phyloP scores from a whole-genome alignment of 2,113 vertebrate species.

The Malaclemys terrapin region DNA sequence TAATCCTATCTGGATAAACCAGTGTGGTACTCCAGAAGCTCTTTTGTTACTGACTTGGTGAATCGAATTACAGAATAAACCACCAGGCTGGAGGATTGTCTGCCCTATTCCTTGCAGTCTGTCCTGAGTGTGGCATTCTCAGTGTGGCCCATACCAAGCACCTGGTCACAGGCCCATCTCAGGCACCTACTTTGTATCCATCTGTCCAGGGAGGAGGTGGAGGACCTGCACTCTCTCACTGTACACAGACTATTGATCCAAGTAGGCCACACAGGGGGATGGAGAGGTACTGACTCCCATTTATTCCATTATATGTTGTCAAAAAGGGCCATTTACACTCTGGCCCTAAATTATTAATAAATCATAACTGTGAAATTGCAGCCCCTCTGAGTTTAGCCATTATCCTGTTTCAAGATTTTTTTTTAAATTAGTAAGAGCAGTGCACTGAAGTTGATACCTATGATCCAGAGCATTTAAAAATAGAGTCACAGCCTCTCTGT shows the following conservation, averaged over 20 bases:
- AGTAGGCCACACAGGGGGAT: not conserved
- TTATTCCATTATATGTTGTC: not conserved
- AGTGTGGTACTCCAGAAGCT: no score
- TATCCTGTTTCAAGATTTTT: not conserved
- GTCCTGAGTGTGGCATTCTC: no score
- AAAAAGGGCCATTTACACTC: not conserved
- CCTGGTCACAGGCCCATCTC: no score
- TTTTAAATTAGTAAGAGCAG: not conserved
- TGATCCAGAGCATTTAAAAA: conserved; percentile 30
- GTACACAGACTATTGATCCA: not conserved
- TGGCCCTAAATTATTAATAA: not conserved
- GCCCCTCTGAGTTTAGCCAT: not conserved
- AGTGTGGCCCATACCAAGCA: no score
- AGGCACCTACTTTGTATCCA: not conserved
- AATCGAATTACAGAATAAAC: no score
- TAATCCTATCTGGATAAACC: no score
- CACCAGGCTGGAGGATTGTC: no score
- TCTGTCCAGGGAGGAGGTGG: not conserved
- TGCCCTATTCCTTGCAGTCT: no score
- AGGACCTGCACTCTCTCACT: no score
- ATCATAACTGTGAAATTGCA: not conserved
- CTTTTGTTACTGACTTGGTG: no score
- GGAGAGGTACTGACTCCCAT: not conserved
- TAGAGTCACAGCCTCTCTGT: not conserved
- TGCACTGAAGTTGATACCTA: not conserved